Percentiles rank a stretch among this genome's conserved stretches.
Evolutionary conservation across 64 coral and sea anemone genomes (phyloP).

Genomic region (Porites australiensis): DNA sequence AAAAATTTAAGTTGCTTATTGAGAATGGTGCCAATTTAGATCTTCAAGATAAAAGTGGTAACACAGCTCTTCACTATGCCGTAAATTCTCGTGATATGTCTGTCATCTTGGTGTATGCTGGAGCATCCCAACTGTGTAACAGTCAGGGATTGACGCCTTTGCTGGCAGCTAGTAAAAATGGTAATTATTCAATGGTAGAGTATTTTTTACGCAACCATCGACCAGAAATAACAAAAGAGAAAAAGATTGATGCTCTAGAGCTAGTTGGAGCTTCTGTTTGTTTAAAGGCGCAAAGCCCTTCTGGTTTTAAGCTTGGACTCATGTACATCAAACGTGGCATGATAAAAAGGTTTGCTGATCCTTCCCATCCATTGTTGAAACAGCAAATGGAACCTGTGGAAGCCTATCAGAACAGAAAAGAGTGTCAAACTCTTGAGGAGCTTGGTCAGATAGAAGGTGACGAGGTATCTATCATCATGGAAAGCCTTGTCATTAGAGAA

Average conservation of each 20-base stretch:
- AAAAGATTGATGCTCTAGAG: conserved; percentile 1
- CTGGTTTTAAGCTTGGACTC: neutral
- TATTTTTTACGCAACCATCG: neutral
- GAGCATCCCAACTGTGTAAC: too few species aligned
- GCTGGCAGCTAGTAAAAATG: too few species aligned
- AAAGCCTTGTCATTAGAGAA: conserved; percentile 54
- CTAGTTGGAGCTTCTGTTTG: neutral
- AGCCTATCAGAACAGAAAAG: conserved; percentile 55
- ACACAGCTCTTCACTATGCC: neutral
- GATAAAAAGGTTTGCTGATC: conserved; percentile 13
- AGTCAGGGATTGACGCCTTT: too few species aligned
- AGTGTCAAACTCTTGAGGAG: conserved; percentile 50
- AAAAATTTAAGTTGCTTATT: too few species aligned
- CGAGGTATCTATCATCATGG: conserved; percentile 28
- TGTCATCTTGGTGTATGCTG: too few species aligned
- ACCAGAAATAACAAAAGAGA: conserved; percentile 1
- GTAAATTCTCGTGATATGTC: too few species aligned
- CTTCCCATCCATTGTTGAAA: neutral
- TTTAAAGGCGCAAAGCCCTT: neutral
- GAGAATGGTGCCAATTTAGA: too few species aligned
- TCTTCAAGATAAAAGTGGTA: too few species aligned
- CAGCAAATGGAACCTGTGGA: conserved; percentile 13
- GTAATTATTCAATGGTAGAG: neutral
- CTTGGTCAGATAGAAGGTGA: conserved; percentile 31
- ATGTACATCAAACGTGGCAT: conserved; percentile 40